phyloP scores from a whole-genome alignment of 2,888 invertebrate genomes.

The Mimumesa dahlbomi region DNA sequence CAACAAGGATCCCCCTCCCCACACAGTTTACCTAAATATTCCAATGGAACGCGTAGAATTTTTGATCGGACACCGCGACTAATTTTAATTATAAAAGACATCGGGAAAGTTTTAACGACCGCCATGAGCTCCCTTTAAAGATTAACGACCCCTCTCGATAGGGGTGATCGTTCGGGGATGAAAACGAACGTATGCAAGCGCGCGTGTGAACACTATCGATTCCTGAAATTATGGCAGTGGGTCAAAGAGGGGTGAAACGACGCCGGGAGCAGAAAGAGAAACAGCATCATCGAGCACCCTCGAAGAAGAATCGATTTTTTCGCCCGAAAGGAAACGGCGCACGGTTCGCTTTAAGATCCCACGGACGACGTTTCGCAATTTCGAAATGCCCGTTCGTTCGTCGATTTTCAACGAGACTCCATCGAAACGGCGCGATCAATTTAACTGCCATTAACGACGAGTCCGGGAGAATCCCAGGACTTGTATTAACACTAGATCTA shows the following conservation, averaged over 20 bases:
- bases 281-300: slow-evolving; percentile 52
- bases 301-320: slow-evolving; percentile 22
- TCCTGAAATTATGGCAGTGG: slow-evolving; percentile 77
- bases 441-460: too few relatives aligned
- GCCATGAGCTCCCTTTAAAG: slow-evolving; percentile 33
- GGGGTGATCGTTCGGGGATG: slow-evolving; percentile 48
- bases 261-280: slow-evolving; percentile 34
- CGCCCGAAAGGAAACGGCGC: too few relatives aligned
- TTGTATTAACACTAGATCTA: too few relatives aligned
- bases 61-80: too few relatives aligned
- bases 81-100: slow-evolving; percentile 25
- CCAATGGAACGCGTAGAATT: not conserved
- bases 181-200: slow-evolving; percentile 57
- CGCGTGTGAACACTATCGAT: slow-evolving; percentile 73
- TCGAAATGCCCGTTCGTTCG: too few relatives aligned
- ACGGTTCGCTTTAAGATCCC: too few relatives aligned
- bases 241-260: slow-evolving; percentile 61
- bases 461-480: too few relatives aligned
- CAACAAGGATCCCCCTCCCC: not conserved
- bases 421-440: too few relatives aligned
- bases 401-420: too few relatives aligned
- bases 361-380: too few relatives aligned
- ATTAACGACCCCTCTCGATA: slow-evolving; percentile 52
- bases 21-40: not conserved
- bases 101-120: slow-evolving; percentile 3